Evolutionary conservation across 2,113 vertebrate genomes (phyloP), one percentile per base, ranked within the genome.

Genomic region (Rhinoderma darwinii): DNA sequence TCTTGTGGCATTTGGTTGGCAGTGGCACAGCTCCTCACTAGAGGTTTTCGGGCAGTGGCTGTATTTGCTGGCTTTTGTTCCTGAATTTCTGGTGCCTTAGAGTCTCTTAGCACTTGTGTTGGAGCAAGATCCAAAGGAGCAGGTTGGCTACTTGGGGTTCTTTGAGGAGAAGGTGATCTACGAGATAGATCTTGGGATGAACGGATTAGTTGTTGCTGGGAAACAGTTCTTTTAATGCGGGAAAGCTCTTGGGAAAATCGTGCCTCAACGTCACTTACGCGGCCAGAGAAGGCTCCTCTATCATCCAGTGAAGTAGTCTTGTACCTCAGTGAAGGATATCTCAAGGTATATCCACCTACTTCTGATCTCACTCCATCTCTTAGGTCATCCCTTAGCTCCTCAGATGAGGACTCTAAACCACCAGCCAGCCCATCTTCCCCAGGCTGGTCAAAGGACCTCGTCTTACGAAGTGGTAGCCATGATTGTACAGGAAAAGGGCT

Each of bases 241-340:
- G 95, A 96, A 74, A 99, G 94, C 91, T 99, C 98, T 90, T 97
- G 96, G 0, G 96, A 96, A 88, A 99, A 98, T 90, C 97, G 97
- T 91, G 96, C 95, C 93, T 99, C 98, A 1, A 99, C 95, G 89
- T 98, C 96, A 0, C 96, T 95, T 79, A 98, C 94, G 0, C 96
- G 95, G 83, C 95, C 93, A 4, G 95, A 92, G 17, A 96, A 96
- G 61, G 94, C 94, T 20, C 96, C 95, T 90, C 96, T 95, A 73
- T 99, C 98, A 0, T 99, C 98, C 8, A 99, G 91, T 0, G 98
- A 99, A 1, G 97, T 95, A 0, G 98, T 97, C 92, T 97, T 97
- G 90, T 98, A 96, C 89, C 93, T 96, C 90, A 99, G 97, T 88
- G 96, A 93, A 70, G 93, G 93, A 63, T 96, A 96, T 75, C 97